Evolutionary conservation across 2,888 invertebrate genomes (phyloP), one percentile per base, ranked within the genome.

Genomic region (Busseola fusca): DNA sequence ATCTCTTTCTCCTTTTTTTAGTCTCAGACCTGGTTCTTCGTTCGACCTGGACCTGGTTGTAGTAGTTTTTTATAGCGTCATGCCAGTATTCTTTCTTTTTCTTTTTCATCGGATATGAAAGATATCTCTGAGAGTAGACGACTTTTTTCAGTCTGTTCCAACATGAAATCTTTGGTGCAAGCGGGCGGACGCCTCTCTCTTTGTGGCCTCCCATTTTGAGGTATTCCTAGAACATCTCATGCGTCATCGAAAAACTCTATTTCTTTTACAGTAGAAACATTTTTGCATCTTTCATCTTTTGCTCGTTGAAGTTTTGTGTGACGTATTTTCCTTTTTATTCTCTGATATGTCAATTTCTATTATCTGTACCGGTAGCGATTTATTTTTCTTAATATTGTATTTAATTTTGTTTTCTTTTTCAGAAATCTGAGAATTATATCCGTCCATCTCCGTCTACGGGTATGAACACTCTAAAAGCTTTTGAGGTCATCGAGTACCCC

Each of bases 21-120:
- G 57, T 57, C n/a, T 57, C 14, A 6, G 34, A n/a, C n/a, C n/a
- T n/a, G n/a, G n/a, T n/a, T n/a, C n/a, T n/a, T n/a, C n/a, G n/a
- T n/a, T n/a, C n/a, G n/a, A n/a, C n/a, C n/a, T n/a, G n/a, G n/a
- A n/a, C n/a, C n/a, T n/a, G n/a, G n/a, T n/a, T n/a, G n/a, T n/a
- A n/a, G n/a, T n/a, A n/a, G n/a, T n/a, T 34, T 64, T 64, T 50
- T 37, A 64, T 18, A 25, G 50, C 34, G 16, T 25, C 50, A 50
- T 50, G 34, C 25, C 18, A 64, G 50, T 64, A 37, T 25, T 42
- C 12, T n/a, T 16, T 57, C 18, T 25, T 57, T 6, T n/a, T 57
- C 10, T n/a, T 57, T 56, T 3, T 65, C 40, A 65, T 64, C 54
- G 27, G 52, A 52, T 64, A 50, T 37, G 7, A 25, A 48, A n/a